Conservation (phyloP, 2,888 invertebrate species). For the Physocephala rufipes region DNA sequence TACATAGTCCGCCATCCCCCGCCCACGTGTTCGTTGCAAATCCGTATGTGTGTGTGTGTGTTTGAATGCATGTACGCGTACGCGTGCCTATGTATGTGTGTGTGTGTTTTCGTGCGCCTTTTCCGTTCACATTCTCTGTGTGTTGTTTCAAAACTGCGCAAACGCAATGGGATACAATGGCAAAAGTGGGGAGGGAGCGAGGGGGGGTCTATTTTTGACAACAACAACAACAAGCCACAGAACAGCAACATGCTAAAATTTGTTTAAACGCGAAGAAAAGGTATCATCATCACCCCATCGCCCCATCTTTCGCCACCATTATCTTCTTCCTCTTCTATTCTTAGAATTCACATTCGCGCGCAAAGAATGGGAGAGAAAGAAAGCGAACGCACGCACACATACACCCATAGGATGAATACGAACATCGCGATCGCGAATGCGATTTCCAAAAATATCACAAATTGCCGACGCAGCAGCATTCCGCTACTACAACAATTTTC, state of each 20-base stretch:
- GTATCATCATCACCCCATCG: background rate
- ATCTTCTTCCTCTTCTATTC: conserved; percentile 47
- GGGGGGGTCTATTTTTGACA: too few species aligned
- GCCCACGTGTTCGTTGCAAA: background rate
- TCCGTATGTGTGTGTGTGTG: conserved; percentile 7
- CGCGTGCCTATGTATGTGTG: background rate
- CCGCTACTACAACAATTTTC: background rate
- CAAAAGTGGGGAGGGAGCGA: too few species aligned
- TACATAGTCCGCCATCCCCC: background rate
- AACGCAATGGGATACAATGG: conserved; percentile 45
- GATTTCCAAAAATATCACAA: conserved; percentile 38
- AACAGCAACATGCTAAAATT: conserved; percentile 1
- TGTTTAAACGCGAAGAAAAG: background rate
- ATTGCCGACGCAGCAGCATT: background rate
- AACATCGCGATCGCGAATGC: background rate
- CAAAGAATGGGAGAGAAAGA: conserved; percentile 41
- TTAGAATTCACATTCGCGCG: conserved; percentile 43
- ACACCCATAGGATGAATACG: background rate
- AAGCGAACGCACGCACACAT: conserved; percentile 36
- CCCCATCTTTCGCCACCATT: background rate
- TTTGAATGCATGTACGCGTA: background rate
- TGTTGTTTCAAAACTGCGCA: conserved; percentile 47
- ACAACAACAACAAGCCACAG: background rate
- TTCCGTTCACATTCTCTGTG: conserved; percentile 19
- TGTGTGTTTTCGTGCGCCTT: conserved; percentile 21